Percentiles rank a stretch among this genome's conserved stretches.
Evolutionary conservation across 2,113 vertebrate genomes (phyloP).

Genomic region (Gymnarchus niloticus): DNA sequence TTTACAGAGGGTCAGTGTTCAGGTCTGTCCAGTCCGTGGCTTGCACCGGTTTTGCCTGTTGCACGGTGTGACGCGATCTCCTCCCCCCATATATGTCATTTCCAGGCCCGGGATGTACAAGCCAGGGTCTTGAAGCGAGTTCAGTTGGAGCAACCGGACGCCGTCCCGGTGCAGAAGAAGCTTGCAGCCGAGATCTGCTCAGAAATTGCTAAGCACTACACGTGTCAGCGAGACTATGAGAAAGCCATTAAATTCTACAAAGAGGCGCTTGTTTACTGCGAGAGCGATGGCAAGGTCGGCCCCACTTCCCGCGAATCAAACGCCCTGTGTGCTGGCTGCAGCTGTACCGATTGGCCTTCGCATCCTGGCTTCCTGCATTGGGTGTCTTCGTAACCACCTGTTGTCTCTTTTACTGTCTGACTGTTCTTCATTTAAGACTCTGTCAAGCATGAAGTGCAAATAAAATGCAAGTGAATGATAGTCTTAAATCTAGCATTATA

Average conservation of each 20-base stretch:
- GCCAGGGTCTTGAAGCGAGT: conserved; percentile 84
- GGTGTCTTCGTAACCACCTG: not conserved
- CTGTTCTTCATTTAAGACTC: not conserved
- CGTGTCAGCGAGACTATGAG: conserved; percentile 86
- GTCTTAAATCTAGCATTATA: not conserved
- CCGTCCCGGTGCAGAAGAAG: conserved; percentile 79
- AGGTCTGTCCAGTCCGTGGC: not conserved
- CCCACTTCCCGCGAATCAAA: conserved; percentile 47
- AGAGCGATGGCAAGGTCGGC: conserved; percentile 90
- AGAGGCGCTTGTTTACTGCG: conserved; percentile 95
- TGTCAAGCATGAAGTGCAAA: not conserved
- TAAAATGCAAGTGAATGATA: not conserved
- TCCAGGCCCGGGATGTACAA: conserved; percentile 86
- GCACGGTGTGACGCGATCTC: not conserved
- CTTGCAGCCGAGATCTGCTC: conserved; percentile 89
- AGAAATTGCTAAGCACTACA: conserved; percentile 89
- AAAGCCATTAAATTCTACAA: conserved; percentile 97
- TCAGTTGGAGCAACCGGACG: conserved; percentile 85
- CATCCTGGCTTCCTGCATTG: conserved; percentile 17
- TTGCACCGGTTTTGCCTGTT: not conserved
- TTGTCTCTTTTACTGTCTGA: not conserved
- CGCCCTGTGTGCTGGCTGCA: conserved; percentile 49
- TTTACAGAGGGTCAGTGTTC: conserved; percentile 72
- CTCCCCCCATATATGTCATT: not conserved
- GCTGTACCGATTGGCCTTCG: conserved; percentile 43